phyloP scores from a whole-genome alignment of 1,140 invertebrate genomes.

The Oryzaephilus surinamensis region DNA sequence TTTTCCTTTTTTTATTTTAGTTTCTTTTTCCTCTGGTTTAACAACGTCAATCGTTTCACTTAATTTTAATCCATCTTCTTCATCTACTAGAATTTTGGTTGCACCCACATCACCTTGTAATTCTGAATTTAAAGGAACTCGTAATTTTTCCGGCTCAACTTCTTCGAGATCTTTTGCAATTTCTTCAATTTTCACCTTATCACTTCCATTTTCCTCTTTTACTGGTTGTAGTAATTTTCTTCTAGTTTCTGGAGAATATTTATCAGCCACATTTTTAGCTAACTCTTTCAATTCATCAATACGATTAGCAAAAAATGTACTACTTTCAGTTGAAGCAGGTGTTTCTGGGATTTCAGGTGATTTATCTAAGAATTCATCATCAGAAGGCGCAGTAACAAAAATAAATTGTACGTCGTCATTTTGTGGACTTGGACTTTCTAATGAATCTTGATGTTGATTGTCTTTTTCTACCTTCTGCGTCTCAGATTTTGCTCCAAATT shows the following conservation, averaged over 20 bases:
- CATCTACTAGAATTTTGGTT: constrained; percentile 23
- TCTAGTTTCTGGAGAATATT: constrained; percentile 20
- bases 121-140: too few relatives aligned
- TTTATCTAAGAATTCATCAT: constrained; percentile 31
- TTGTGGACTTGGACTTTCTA: constrained; percentile 9
- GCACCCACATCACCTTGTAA: neutral
- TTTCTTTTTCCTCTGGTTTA: constrained; percentile 10
- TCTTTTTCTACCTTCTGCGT: constrained; percentile 4
- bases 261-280: constrained; percentile 26
- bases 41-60: constrained; percentile 4
- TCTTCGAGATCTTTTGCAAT: constrained; percentile 2
- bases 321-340: constrained; percentile 24
- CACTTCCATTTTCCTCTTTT: constrained; percentile 16
- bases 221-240: constrained; percentile 18
- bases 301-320: constrained; percentile 20
- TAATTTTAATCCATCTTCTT: constrained; percentile 29
- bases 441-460: constrained; percentile 9
- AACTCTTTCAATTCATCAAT: constrained; percentile 27
- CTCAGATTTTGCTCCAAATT: constrained; percentile 19
- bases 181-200: constrained; percentile 12
- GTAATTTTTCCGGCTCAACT: neutral
- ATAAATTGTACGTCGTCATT: constrained; percentile 28
- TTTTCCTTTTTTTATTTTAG: constrained; percentile 5
- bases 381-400: constrained; percentile 31
- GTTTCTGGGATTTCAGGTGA: constrained; percentile 26